Conservation (phyloP, 2,797 vertebrate species). For the Mus minutoides region DNA sequence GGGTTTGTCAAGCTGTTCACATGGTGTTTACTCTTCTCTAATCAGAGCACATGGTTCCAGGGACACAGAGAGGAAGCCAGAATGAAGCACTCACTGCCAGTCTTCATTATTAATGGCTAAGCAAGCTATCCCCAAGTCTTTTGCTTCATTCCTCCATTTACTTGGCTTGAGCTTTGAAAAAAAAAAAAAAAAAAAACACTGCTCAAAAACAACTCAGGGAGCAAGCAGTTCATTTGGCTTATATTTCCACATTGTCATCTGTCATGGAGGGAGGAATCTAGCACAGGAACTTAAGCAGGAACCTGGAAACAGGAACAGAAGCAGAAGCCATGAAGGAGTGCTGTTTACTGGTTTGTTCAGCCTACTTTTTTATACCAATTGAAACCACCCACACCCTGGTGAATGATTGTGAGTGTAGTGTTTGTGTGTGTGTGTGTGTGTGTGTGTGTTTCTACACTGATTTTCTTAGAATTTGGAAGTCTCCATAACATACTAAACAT, state of each 20-base stretch:
- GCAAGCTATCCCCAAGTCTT: background rate
- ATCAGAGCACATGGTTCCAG: background rate
- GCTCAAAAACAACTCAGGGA: background rate
- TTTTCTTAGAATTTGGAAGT: slow-evolving; percentile 10
- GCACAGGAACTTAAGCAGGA: background rate
- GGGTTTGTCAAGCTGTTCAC: background rate
- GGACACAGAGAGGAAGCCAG: background rate
- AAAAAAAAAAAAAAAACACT: background rate
- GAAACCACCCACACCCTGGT: too few species aligned
- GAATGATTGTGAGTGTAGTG: background rate
- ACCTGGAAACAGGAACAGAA: background rate
- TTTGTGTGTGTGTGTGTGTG: background rate
- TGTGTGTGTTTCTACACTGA: background rate
- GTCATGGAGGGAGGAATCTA: background rate
- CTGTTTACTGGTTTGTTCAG: background rate
- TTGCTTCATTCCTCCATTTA: background rate
- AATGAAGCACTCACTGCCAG: background rate
- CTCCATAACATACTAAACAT: background rate
- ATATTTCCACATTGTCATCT: background rate
- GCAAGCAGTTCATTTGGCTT: background rate
- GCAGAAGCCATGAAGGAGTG: too few species aligned
- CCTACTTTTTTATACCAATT: background rate
- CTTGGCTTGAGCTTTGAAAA: background rate
- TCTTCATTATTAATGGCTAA: background rate
- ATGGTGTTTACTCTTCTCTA: background rate